Evolutionary conservation across 2,888 invertebrate species (phyloP), one percentile per base, ranked within the genome.

Genomic region (Spilosoma lubricipeda): DNA sequence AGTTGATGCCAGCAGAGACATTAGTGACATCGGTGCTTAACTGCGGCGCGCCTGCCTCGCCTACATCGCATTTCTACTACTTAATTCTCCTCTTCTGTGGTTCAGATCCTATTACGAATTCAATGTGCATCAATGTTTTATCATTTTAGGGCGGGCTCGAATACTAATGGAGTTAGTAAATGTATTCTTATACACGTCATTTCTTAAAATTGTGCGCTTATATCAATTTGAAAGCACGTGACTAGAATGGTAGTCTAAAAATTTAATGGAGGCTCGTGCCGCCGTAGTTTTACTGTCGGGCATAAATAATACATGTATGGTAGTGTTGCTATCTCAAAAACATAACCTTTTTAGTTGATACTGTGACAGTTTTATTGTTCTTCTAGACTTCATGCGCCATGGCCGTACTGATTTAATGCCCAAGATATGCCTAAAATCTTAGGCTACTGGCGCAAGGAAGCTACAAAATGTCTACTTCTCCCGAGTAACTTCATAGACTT

Each of bases 151-250:
- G 84, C 81, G 84, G 83, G 79, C 81, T 85, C 84, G 89, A 89
- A 88, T 88, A 87, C 85, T 90, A 90, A 90, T 90, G 86, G 85
- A 83, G 81, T 86, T 85, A 81, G 78, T 88, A 86, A 89, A 92
- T 88, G 88, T 91, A 88, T 90, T 90, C 89, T 91, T 90, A 89
- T 90, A 90, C 90, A 91, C 90, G 88, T 91, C 88, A 89, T 90
- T 92, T 91, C 90, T 91, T 90, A 91, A 93, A 93, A 91, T 90
- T 91, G 92, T 92, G 91, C 88, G 85, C 86, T 88, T 89, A 91
- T 93, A 93, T 92, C 91, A 93, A 92, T 93, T 92, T 93, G 86
- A 86, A 84, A 77, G 83, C 76, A 90, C 93, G 93, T 92, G 93
- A 85, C 82, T 78, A 71, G 91, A 91, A 89, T 93, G 18, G 81